Conservation (phyloP, 2,888 invertebrate genomes). For the Phaonia tiefii region DNA sequence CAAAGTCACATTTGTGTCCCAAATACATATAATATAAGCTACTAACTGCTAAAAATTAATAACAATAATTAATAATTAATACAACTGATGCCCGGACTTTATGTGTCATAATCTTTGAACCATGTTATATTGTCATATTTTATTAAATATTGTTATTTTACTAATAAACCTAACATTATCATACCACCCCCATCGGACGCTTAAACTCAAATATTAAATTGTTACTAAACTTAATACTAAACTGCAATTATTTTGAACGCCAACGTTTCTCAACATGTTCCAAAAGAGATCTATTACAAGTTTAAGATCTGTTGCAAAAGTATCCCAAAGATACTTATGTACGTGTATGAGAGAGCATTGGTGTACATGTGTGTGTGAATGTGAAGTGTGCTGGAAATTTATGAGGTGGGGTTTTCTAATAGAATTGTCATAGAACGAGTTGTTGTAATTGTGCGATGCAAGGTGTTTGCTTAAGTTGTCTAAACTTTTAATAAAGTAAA, state of each 20-base stretch:
- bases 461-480: conserved; percentile 58
- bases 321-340: too few relatives aligned
- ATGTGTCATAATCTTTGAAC: too few relatives aligned
- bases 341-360: too few relatives aligned
- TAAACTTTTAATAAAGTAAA: conserved; percentile 55
- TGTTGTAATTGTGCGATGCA: conserved; percentile 40
- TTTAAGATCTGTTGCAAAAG: conserved; percentile 24
- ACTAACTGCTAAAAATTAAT: too few relatives aligned
- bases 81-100: too few relatives aligned
- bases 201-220: conserved; percentile 47
- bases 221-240: conserved; percentile 54
- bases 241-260: conserved; percentile 52
- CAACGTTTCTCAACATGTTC: conserved; percentile 20
- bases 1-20: too few relatives aligned
- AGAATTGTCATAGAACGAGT: conserved; percentile 58
- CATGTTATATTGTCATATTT: too few relatives aligned
- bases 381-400: conserved; percentile 34
- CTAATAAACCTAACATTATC: not conserved
- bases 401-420: conserved; percentile 62
- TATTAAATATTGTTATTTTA: too few relatives aligned
- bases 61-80: too few relatives aligned
- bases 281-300: conserved; percentile 41
- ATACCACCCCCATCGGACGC: not conserved
- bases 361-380: not conserved
- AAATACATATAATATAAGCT: too few relatives aligned